phyloP scores from a whole-genome alignment of 2,113 vertebrate species.

The Merops nubicus region DNA sequence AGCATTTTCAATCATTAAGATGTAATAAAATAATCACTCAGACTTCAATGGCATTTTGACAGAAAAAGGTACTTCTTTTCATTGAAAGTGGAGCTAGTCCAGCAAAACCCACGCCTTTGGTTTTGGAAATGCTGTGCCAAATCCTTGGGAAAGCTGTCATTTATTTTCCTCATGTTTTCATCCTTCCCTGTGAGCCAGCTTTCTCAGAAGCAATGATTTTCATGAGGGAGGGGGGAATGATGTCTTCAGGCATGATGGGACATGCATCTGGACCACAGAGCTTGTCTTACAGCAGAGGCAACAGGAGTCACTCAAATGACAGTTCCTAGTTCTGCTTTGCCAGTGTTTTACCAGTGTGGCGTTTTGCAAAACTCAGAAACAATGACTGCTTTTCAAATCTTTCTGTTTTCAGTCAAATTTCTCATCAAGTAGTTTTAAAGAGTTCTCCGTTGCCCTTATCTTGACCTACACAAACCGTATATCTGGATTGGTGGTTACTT shows the following conservation, averaged over 20 bases:
- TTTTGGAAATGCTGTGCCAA: neutral
- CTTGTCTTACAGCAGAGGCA: neutral
- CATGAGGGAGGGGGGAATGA: neutral
- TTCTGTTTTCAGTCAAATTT: neutral
- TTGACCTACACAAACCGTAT: neutral
- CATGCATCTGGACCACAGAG: neutral
- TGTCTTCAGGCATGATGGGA: neutral
- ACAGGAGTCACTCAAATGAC: fast-evolving
- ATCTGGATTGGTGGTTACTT: neutral
- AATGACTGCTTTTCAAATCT: neutral
- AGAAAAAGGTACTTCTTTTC: neutral
- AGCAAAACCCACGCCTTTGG: neutral
- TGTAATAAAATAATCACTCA: neutral
- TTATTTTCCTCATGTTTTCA: neutral
- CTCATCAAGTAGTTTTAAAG: neutral
- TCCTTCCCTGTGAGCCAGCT: neutral
- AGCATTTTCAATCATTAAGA: constrained; percentile 12
- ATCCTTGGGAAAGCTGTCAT: neutral
- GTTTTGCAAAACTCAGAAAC: neutral
- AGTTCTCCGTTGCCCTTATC: neutral
- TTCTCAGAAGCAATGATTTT: neutral
- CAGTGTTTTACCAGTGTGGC: neutral
- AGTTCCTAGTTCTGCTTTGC: neutral
- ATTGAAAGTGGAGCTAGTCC: neutral
- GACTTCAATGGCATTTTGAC: neutral